phyloP scores from a whole-genome alignment of 2,888 invertebrate genomes.

The Melolontha melolontha region DNA sequence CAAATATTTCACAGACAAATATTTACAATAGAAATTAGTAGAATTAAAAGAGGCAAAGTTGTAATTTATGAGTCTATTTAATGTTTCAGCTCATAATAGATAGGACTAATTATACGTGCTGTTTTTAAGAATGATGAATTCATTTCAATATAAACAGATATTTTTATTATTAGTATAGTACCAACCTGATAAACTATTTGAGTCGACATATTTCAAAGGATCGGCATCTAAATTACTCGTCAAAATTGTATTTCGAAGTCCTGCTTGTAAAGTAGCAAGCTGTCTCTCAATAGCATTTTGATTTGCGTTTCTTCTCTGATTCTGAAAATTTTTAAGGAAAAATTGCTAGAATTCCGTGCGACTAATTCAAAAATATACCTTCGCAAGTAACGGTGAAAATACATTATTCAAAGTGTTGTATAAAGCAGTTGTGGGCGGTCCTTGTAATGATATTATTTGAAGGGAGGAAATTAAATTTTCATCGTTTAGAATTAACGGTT shows the following conservation, averaged over 20 bases:
- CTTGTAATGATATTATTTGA: constrained; percentile 71
- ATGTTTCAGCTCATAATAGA: too few relatives aligned
- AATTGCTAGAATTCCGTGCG: not conserved
- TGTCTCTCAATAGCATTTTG: constrained; percentile 58
- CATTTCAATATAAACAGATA: too few relatives aligned
- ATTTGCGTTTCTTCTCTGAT: constrained; percentile 37
- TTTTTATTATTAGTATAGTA: constrained; percentile 38
- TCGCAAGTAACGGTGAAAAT: constrained; percentile 65
- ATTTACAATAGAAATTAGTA: too few relatives aligned
- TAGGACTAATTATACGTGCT: too few relatives aligned
- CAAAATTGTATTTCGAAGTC: constrained; percentile 58
- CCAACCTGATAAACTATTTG: constrained; percentile 59
- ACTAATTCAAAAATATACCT: constrained; percentile 50
- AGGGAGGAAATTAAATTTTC: constrained; percentile 71
- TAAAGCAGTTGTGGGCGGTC: constrained; percentile 71
- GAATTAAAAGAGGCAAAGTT: too few relatives aligned
- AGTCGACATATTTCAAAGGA: constrained; percentile 61
- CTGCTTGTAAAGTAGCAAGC: constrained; percentile 60
- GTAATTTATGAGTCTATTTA: too few relatives aligned
- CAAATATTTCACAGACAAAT: too few relatives aligned
- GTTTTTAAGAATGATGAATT: too few relatives aligned
- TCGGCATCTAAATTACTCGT: constrained; percentile 49
- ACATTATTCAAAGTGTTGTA: constrained; percentile 74
- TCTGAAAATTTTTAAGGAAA: not conserved
- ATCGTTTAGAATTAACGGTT: constrained; percentile 70